Evolutionary conservation across 1,140 invertebrate genomes (phyloP), one percentile per base, ranked within the genome.

Genomic region (Tetramorium simillimum): DNA sequence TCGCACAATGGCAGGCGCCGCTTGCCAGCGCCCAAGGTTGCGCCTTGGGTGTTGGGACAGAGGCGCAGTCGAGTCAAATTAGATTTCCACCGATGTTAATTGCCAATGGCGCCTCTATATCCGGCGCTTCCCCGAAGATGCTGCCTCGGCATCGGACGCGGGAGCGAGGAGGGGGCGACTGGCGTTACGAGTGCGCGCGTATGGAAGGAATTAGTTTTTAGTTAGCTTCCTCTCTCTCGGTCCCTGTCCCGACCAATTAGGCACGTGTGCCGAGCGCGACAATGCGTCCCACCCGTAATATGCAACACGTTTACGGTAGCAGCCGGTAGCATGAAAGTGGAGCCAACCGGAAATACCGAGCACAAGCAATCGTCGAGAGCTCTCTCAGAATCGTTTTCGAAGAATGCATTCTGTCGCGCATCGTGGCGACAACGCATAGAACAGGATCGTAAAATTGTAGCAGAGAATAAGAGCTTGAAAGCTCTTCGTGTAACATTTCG

Each of bases 181-280:
- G 86, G 82, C 60, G 63, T 43, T 33, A 70, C 24, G 72, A 53
- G 24, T 6, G 37, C 62, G 86, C 76, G 85, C 93, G 95, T 95
- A 95, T 95, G 95, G 93, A 95, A 95, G 90, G 89, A 95, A 95
- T 95, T 94, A 95, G 93, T 94, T 95, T 94, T 95, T 94, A 92
- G 91, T 94, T 93, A 92, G 86, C 86, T 92, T 92, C 85, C 92
- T 58, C 85, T 86, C 37, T 70, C 88, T 60, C 84, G 85, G 85
- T 65, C 86, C 84, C 84, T 92, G 92, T 95, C 93, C 88, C 77
- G 85, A 92, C 92, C 93, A 95, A 95, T 95, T 95, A 95, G 91
- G 92, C 93, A 92, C 92, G 92, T 93, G 93, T 91, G 90, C 88
- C 73, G 40, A 75, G 63, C 91, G 91, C 88, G 93, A 95, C 93